Percentiles rank a stretch among this genome's conserved stretches.
Evolutionary conservation across 1,140 invertebrate genomes (phyloP).

Genomic region (Paralvinella palmiformis): DNA sequence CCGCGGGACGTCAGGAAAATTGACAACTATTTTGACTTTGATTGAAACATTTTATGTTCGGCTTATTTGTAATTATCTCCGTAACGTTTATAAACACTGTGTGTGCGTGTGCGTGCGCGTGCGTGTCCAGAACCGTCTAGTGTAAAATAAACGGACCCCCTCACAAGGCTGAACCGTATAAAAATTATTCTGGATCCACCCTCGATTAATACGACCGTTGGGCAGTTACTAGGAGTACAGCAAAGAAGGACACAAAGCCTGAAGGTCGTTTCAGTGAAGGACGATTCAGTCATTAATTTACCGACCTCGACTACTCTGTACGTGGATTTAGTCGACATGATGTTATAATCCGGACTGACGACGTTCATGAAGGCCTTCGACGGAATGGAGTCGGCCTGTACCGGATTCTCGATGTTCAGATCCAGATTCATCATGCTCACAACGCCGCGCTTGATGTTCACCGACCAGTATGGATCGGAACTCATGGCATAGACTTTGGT

Average conservation of each 20-base stretch:
- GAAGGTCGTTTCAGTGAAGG: background rate
- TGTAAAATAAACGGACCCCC: too few species aligned
- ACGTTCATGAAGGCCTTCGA: background rate
- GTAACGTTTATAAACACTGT: too few species aligned
- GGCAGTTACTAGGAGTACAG: background rate
- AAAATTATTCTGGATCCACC: too few species aligned
- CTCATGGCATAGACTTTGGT: too few species aligned
- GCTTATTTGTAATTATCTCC: too few species aligned
- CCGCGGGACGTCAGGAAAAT: too few species aligned
- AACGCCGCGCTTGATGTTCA: slow-evolving; percentile 45
- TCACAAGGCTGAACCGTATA: too few species aligned
- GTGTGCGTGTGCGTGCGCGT: too few species aligned
- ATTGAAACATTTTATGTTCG: too few species aligned
- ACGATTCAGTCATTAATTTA: background rate
- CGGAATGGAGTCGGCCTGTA: background rate
- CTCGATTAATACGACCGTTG: too few species aligned
- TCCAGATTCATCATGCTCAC: slow-evolving; percentile 42
- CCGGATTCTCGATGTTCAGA: slow-evolving; percentile 21
- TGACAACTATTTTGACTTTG: too few species aligned
- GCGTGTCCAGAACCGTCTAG: too few species aligned
- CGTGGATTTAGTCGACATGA: background rate
- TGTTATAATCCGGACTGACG: background rate
- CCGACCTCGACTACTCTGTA: background rate
- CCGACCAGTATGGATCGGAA: slow-evolving; percentile 46
- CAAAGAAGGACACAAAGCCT: background rate